Percentiles rank a stretch among this genome's conserved stretches.
These are phyloP conservation scores for Micrastur ruficollis DNA, from an alignment of 2,797 vertebrate genomes.

Conservation along the genomic window DNA sequence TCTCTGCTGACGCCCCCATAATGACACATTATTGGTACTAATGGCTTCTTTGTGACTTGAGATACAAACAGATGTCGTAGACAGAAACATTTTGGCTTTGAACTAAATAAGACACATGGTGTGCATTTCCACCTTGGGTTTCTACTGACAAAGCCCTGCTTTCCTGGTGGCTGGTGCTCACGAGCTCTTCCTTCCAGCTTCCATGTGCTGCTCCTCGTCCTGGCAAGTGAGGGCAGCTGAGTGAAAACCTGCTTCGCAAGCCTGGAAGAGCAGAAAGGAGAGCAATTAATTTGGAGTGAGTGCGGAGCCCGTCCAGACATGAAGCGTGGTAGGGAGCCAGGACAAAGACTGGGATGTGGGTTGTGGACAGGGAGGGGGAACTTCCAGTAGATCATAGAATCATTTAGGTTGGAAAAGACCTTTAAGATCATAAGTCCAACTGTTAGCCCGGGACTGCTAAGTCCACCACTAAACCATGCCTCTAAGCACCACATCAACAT, in stretches of 20 bases:
- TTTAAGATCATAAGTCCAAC: too few species aligned
- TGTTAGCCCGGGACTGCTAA: too few species aligned
- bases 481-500: too few species aligned
- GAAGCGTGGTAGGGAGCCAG: neutral
- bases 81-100: constrained; percentile 53
- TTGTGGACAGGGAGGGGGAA: neutral
- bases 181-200: neutral
- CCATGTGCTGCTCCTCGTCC: neutral
- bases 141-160: constrained; percentile 2
- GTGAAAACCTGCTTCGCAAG: neutral
- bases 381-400: neutral
- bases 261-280: constrained; percentile 1
- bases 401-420: too few species aligned
- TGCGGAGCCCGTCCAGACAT: neutral
- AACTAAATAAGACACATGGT: constrained; percentile 30
- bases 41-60: constrained; percentile 57
- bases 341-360: constrained; percentile 10
- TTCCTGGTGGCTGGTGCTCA: neutral
- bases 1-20: constrained; percentile 45
- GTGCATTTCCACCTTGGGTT: neutral
- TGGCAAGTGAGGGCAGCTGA: neutral
- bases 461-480: too few species aligned
- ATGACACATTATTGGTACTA: constrained; percentile 68
- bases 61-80: constrained; percentile 55
- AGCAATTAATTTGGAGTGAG: neutral